phyloP scores from a whole-genome alignment of 2,888 invertebrate genomes.

The Graphium colonna region DNA sequence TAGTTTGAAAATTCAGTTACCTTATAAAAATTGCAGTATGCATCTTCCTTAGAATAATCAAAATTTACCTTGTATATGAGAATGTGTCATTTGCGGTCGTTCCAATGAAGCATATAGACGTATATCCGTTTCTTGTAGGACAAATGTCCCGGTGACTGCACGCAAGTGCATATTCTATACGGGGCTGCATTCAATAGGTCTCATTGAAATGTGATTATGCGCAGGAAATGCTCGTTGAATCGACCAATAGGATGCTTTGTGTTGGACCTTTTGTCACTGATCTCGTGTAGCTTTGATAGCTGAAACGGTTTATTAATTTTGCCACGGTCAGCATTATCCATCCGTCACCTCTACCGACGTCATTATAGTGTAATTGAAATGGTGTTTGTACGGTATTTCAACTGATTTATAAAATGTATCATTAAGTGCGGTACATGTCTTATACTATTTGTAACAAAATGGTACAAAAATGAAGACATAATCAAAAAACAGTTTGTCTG shows the following conservation, averaged over 20 bases:
- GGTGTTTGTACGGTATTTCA: too few species aligned
- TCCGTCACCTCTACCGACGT: background rate
- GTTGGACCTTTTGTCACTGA: background rate
- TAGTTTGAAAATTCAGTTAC: too few species aligned
- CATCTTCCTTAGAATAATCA: too few species aligned
- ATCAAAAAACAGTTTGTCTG: too few species aligned
- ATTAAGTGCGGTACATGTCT: too few species aligned
- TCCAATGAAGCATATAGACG: background rate
- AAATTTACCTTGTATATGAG: too few species aligned
- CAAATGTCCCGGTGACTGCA: background rate
- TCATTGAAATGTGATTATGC: constrained; percentile 12
- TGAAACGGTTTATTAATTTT: background rate
- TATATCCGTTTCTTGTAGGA: background rate
- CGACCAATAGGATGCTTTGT: constrained; percentile 1
- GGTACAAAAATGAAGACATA: too few species aligned
- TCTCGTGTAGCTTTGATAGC: background rate
- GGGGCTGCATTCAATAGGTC: background rate
- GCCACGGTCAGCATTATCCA: background rate
- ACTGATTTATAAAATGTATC: too few species aligned
- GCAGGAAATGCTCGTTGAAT: constrained; percentile 17
- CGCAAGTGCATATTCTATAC: constrained; percentile 8
- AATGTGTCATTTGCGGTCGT: background rate
- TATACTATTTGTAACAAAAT: too few species aligned
- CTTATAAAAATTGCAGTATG: too few species aligned
- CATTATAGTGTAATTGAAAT: background rate